Base-by-base conservation (phyloP, 2,888 invertebrate species). In the Drosophila eohydei region DNA sequence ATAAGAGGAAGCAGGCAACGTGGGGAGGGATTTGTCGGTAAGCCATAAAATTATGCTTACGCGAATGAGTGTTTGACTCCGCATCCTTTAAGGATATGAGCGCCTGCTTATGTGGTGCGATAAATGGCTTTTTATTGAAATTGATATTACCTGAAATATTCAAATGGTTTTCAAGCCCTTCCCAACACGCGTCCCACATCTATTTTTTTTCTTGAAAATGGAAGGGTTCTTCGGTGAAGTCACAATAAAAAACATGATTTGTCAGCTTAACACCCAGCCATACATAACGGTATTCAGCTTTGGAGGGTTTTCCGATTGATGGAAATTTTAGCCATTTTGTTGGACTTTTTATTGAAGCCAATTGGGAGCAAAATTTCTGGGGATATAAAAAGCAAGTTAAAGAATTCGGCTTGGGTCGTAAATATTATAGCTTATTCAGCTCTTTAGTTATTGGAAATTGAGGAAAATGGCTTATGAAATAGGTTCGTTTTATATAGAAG, bases 51-150 rank as follows among this genome's bases (percentile, higher is more conserved):
- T 90, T 88, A 89, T 89, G 90, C 87, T 87, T 87, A 80, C 81
- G 88, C 76, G 79, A 71, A 34, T 56, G 36, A 34, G 46, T 30
- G 30, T 16, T 28, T 38, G 48, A 28, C 40, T 66, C 3, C 32
- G 66, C 52, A 84, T 83, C 83, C 87, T 80, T 76, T 52, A 80
- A 81, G 89, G 76, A 86, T 80, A 74, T 79, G 64, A 71, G 72
- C 66, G 65, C 44, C 78, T 76, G 84, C 90, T 90, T 91, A 88
- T 90, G 90, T 88, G 90, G 86, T 88, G 83, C 89, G 78, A 83
- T 91, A 91, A 92, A 90, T 91, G 90, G 91, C 78, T 91, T 91
- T 91, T 91, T 90, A 92, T 91, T 92, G 91, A 91, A 91, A 92
- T 91, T 90, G 92, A 91, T 92, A 91, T 92, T 89, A 83, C 83